A percentile compares a stretch with the other conserved stretches of the same genome.
Evolutionary conservation across 1,140 invertebrate genomes (phyloP).

Genomic region (Drosophila pectinifera): DNA sequence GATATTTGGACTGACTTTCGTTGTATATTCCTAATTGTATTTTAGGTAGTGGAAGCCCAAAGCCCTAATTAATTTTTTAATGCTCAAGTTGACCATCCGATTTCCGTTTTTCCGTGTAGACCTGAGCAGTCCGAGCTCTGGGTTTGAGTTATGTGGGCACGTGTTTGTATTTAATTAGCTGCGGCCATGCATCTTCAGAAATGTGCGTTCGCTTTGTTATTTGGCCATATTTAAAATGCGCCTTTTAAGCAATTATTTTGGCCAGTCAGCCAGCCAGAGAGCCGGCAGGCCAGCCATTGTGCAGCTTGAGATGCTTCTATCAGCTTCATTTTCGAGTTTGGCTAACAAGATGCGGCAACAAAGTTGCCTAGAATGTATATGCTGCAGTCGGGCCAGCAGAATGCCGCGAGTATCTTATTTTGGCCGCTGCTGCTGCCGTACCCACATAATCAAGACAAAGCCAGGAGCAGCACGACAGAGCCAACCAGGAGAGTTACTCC

Average conservation of each 20-base stretch:
- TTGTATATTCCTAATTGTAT: no score
- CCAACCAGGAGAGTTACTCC: neutral
- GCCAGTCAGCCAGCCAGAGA: constrained; percentile 8
- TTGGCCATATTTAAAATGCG: constrained; percentile 79
- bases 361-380: constrained; percentile 55
- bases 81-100: neutral
- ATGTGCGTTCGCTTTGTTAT: constrained; percentile 65
- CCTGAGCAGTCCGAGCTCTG: constrained; percentile 6
- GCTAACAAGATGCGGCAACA: constrained; percentile 45
- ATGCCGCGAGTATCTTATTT: constrained; percentile 74
- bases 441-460: constrained; percentile 81
- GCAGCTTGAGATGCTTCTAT: constrained; percentile 50
- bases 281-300: constrained; percentile 63
- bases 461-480: constrained; percentile 65
- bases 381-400: constrained; percentile 28
- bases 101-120: neutral
- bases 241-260: constrained; percentile 76
- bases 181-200: constrained; percentile 49
- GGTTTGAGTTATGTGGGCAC: constrained; percentile 73
- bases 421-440: constrained; percentile 39
- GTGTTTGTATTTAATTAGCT: constrained; percentile 82
- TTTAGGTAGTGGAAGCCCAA: no score
- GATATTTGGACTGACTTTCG: no score
- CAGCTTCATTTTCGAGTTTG: constrained; percentile 24
- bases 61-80: neutral